Evolutionary conservation across 2,797 vertebrate genomes (phyloP).

Genomic region (Huso huso): DNA sequence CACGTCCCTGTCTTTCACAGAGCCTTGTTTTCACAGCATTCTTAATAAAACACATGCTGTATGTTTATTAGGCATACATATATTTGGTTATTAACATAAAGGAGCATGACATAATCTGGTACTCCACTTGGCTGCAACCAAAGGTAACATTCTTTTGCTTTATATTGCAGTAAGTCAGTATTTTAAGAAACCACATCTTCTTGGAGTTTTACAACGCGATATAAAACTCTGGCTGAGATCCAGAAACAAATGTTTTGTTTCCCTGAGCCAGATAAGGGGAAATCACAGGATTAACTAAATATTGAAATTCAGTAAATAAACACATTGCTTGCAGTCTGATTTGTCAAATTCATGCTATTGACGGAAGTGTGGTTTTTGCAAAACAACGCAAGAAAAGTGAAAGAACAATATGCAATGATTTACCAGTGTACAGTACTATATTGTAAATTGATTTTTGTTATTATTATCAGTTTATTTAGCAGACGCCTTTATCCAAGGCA

Average conservation of each 20-base stretch:
- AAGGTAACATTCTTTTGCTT: constrained; percentile 45
- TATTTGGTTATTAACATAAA: constrained; percentile 57
- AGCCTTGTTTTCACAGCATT: neutral
- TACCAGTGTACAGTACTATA: too few species aligned
- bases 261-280: constrained; percentile 35
- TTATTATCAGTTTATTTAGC: too few species aligned
- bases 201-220: constrained; percentile 35
- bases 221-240: constrained; percentile 32
- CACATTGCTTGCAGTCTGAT: neutral
- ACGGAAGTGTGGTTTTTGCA: neutral
- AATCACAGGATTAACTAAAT: neutral
- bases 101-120: constrained; percentile 51
- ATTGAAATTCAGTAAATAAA: neutral
- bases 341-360: neutral
- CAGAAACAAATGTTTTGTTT: constrained; percentile 41
- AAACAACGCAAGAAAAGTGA: neutral
- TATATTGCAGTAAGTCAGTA: constrained; percentile 55
- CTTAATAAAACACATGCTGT: constrained; percentile 45
- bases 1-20: neutral
- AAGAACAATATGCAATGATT: neutral
- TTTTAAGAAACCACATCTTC: constrained; percentile 47
- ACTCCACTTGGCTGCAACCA: constrained; percentile 18
- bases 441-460: too few species aligned
- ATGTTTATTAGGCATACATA: constrained; percentile 36
- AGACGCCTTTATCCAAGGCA: too few species aligned